phyloP scores from a whole-genome alignment of 2,797 vertebrate species.

The Glossophaga mutica region DNA sequence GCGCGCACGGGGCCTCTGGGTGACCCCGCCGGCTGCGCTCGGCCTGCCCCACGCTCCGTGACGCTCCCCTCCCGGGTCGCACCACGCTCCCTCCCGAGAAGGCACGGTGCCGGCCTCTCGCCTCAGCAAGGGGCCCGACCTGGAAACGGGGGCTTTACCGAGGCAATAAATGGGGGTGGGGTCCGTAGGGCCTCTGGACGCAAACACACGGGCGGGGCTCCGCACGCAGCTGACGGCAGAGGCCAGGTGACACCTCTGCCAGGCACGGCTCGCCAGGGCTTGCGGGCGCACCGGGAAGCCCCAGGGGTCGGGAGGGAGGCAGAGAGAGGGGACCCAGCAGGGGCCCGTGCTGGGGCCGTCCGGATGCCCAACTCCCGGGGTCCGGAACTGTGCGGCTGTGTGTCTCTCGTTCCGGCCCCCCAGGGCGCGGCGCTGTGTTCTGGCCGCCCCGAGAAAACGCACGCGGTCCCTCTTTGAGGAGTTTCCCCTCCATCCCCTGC shows the following conservation, averaged over 20 bases:
- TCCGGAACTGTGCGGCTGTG: not conserved
- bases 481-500: not conserved
- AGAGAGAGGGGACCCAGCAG: not conserved
- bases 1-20: not conserved
- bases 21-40: not conserved
- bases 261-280: accelerated
- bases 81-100: not conserved
- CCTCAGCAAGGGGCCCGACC: not conserved
- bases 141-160: not conserved
- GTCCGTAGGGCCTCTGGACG: not conserved
- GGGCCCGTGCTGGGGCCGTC: accelerated
- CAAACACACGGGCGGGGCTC: not conserved
- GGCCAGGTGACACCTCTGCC: accelerated
- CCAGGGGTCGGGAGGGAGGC: not conserved
- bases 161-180: not conserved
- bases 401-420: no score
- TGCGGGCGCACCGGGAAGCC: not conserved
- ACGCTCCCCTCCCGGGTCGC: not conserved
- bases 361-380: not conserved
- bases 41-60: not conserved
- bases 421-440: not conserved
- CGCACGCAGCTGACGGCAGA: not conserved
- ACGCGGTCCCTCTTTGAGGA: accelerated
- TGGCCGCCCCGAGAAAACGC: not conserved
- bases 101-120: no score